A percentile compares a stretch with the other conserved stretches of the same genome.
These are phyloP conservation scores for Pristiophorus japonicus DNA, from an alignment of 2,113 vertebrate species.

Conservation along the genomic window DNA sequence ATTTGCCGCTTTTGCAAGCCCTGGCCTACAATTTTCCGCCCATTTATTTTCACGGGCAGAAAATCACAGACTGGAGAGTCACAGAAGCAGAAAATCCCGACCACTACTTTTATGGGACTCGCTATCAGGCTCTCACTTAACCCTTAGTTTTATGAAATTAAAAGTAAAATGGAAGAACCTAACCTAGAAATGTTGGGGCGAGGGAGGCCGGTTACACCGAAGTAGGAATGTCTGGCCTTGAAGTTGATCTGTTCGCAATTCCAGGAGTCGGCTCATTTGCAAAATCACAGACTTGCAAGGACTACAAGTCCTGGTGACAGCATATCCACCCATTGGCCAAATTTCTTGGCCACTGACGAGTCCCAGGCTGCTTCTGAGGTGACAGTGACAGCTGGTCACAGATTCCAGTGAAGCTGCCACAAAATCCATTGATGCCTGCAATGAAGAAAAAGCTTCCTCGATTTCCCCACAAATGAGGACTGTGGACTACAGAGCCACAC, in stretches of 20 bases:
- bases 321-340: too few species aligned
- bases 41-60: background rate
- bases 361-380: too few species aligned
- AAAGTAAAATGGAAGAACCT: background rate
- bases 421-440: too few species aligned
- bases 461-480: too few species aligned
- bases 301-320: too few species aligned
- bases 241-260: background rate
- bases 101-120: background rate
- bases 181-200: background rate
- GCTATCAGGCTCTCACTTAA: background rate
- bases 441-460: too few species aligned
- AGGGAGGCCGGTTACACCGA: background rate
- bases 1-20: too few species aligned
- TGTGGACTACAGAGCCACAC: too few species aligned
- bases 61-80: background rate
- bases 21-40: background rate
- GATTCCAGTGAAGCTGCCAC: too few species aligned
- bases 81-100: background rate
- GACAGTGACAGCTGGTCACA: too few species aligned
- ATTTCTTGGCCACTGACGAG: too few species aligned
- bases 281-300: background rate
- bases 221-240: background rate
- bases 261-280: background rate
- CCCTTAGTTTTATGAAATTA: background rate